These are phyloP conservation scores for Amphipyra berbera DNA, from an alignment of 2,888 invertebrate species.

Conservation along the genomic window DNA sequence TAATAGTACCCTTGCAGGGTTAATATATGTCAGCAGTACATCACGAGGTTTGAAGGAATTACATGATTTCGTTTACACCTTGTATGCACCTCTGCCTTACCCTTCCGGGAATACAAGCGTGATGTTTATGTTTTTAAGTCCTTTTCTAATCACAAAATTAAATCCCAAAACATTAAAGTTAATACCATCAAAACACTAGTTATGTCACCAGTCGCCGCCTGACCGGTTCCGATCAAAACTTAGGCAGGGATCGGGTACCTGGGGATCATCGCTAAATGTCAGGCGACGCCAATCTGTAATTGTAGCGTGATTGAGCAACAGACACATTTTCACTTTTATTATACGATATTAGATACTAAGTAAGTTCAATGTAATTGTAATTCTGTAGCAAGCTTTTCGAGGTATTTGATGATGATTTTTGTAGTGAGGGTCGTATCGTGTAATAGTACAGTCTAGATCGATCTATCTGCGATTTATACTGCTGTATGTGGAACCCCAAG, in stretches of 20 bases:
- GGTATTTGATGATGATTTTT: not conserved
- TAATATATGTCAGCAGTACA: no score
- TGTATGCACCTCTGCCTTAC: no score
- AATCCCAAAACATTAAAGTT: not conserved
- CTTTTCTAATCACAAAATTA: conserved; percentile 2
- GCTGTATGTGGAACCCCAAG: no score
- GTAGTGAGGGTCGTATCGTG: no score
- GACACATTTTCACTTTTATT: conserved; percentile 49
- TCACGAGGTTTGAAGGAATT: no score
- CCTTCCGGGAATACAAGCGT: no score
- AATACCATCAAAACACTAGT: conserved; percentile 20
- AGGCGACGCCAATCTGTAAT: conserved; percentile 44
- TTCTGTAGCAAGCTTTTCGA: not conserved
- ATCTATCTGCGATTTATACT: no score
- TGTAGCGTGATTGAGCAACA: conserved; percentile 35
- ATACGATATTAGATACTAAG: conserved; percentile 17
- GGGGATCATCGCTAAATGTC: conserved; percentile 32
- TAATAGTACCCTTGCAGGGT: no score
- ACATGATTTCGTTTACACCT: no score
- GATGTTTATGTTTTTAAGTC: no score
- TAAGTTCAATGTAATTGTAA: conserved; percentile 2
- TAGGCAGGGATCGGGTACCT: conserved; percentile 24
- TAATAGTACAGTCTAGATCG: no score
- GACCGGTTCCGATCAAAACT: conserved; percentile 23
- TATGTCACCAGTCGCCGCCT: conserved; percentile 20